phyloP scores from a whole-genome alignment of 2,113 vertebrate species.

The Suricata suricatta region DNA sequence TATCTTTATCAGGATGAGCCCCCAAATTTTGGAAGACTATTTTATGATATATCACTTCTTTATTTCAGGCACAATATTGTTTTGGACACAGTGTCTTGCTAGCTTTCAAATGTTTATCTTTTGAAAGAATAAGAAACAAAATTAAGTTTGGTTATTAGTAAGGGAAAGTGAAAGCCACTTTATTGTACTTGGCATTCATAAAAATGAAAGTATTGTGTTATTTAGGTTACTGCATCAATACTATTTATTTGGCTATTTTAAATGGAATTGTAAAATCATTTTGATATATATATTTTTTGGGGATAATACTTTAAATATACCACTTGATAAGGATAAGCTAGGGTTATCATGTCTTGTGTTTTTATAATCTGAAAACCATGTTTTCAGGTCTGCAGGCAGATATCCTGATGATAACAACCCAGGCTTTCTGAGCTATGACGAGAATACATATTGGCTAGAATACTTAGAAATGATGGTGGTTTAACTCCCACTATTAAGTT shows the following conservation, averaged over 20 bases:
- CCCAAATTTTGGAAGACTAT: not conserved
- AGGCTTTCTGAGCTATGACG: not conserved
- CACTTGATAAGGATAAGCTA: not conserved
- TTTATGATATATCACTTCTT: not conserved
- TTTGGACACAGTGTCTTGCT: not conserved
- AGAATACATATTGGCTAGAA: not conserved
- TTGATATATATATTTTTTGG: not conserved
- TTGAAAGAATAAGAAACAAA: constrained; percentile 26
- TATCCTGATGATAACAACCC: not conserved
- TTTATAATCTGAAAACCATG: constrained; percentile 50
- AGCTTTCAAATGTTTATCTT: constrained; percentile 1
- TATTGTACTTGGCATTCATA: constrained; percentile 32
- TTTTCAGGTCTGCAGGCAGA: constrained; percentile 11
- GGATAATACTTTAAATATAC: constrained; percentile 55
- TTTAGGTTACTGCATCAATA: not conserved
- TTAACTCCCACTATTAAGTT: constrained; percentile 72
- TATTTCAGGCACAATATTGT: constrained; percentile 22
- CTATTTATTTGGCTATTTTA: constrained; percentile 56
- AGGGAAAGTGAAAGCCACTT: constrained; percentile 30
- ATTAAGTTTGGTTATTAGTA: constrained; percentile 25
- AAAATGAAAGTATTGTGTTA: constrained; percentile 1
- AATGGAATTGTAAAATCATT: constrained; percentile 49
- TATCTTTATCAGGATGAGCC: not conserved
- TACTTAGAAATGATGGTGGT: constrained; percentile 50
- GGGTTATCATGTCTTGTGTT: not conserved